phyloP scores from a whole-genome alignment of 2,797 vertebrate genomes.

The Anguilla marmorata region DNA sequence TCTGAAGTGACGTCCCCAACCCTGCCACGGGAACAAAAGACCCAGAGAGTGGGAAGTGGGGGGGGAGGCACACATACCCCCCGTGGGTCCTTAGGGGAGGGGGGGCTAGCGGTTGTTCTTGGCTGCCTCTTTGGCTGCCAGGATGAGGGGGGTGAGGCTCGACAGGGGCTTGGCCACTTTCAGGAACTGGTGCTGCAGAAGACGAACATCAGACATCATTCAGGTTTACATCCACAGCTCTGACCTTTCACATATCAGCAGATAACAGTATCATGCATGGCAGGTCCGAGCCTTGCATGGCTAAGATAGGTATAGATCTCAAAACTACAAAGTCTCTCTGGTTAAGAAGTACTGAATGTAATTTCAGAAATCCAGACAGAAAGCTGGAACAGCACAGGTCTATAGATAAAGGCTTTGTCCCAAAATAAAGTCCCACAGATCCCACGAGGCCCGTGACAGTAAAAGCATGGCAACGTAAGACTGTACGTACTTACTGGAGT shows the following conservation, averaged over 20 bases:
- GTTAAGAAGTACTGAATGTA: not conserved
- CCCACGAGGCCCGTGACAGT: not conserved
- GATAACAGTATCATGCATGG: not conserved
- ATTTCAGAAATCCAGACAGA: not conserved
- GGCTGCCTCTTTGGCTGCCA: conserved; percentile 36
- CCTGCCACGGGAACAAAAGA: conserved; percentile 13
- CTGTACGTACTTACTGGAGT: not conserved
- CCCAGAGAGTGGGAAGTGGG: conserved; percentile 20
- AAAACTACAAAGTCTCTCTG: not conserved
- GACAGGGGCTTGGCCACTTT: conserved; percentile 35
- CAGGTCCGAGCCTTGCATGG: not conserved
- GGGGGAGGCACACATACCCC: not conserved
- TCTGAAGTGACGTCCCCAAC: conserved; percentile 18
- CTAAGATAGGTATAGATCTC: not conserved
- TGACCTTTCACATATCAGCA: not conserved
- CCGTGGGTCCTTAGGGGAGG: not conserved
- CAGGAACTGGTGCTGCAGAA: conserved; percentile 32
- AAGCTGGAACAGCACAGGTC: not conserved
- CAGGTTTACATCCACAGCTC: not conserved
- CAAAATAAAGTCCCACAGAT: not conserved
- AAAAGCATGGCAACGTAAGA: not conserved
- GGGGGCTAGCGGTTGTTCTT: conserved; percentile 34
- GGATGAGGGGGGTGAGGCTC: conserved; percentile 34
- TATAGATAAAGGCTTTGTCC: not conserved
- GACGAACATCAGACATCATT: conserved; percentile 8